Base-by-base conservation (phyloP, 2,797 vertebrate genomes). In the Galagoides demidoff region DNA sequence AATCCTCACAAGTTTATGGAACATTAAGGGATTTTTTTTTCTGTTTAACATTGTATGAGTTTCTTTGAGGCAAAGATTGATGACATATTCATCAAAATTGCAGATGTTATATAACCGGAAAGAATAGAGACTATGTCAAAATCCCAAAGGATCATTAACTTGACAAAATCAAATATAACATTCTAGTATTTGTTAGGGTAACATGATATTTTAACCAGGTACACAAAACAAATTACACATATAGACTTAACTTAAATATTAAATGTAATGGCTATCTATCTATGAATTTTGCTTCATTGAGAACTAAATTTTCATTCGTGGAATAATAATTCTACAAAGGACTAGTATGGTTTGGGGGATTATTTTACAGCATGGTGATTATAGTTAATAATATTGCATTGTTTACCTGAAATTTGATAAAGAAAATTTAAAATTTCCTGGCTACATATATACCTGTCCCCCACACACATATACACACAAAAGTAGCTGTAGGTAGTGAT, bases 71-170 rank as follows among this genome's bases (percentile, higher is more conserved):
- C 10, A 91, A 22, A 29, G 2, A 49, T 68, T 91, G 93, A 78
- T 70, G 84, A 88, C 49, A 74, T 91, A 31, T 16, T 31, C 8
- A 63, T 91, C 34, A 91, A 74, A 91, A 74, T 71, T 92, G 37
- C 17, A 76, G 66, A 55, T 85, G 52, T 82, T 22, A 76, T 49
- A 89, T 70, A 96, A 84, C 25, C 68, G 37, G 34, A 23, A 90
- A 89, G 31, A 84, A 17, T 39, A 43, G 27, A 25, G 29, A 94
- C 49, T 49, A 49, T 85, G 20, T 77, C 68, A 92, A 89, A 92
- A 89, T 92, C 43, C 13, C 29, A 63, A 85, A 76, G 81, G 49
- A 85, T 4, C 43, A 92, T 63, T 43, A 94, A 19, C 31, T 86
- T 76, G 34, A 89, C 27, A 85, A 27, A 23, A 57, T 81, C 10